Evolutionary conservation across 2,113 vertebrate genomes (phyloP).

Genomic region (Plecotus auritus): DNA sequence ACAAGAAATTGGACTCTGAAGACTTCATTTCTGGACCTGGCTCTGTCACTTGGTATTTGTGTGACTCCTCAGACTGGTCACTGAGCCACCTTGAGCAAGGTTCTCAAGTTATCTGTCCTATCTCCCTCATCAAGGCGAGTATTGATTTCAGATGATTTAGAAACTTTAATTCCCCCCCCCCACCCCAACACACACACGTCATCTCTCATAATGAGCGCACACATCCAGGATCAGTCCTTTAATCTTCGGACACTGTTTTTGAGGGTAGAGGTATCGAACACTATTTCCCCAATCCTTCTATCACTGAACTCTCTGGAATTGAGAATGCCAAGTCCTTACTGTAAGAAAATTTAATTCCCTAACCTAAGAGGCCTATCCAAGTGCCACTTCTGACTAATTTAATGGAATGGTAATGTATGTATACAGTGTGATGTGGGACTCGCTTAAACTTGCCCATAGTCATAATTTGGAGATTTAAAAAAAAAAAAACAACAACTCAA

Average conservation of each 20-base stretch:
- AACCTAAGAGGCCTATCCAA: slow-evolving; percentile 5
- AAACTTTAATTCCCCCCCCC: neutral
- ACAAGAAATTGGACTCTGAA: neutral
- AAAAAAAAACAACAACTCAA: neutral
- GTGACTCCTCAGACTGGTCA: neutral
- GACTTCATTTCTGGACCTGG: neutral
- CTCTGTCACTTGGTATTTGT: neutral
- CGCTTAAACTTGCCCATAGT: slow-evolving; percentile 45
- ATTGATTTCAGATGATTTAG: neutral
- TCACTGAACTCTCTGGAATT: neutral
- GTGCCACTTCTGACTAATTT: neutral
- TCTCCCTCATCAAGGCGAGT: neutral
- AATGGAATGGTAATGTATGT: slow-evolving; percentile 34
- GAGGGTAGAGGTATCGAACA: neutral
- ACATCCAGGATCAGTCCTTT: neutral
- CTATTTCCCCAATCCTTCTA: neutral
- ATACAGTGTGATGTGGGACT: neutral
- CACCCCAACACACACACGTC: too few species aligned
- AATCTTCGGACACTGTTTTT: neutral
- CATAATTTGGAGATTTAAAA: slow-evolving; percentile 38
- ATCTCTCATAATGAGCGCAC: neutral
- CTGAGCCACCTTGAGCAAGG: neutral
- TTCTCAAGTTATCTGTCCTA: neutral
- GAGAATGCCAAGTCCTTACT: slow-evolving; percentile 20
- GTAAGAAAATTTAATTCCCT: slow-evolving; percentile 29